Conservation (phyloP, 2,797 vertebrate species). For the Muraenolepis orangiensis region DNA sequence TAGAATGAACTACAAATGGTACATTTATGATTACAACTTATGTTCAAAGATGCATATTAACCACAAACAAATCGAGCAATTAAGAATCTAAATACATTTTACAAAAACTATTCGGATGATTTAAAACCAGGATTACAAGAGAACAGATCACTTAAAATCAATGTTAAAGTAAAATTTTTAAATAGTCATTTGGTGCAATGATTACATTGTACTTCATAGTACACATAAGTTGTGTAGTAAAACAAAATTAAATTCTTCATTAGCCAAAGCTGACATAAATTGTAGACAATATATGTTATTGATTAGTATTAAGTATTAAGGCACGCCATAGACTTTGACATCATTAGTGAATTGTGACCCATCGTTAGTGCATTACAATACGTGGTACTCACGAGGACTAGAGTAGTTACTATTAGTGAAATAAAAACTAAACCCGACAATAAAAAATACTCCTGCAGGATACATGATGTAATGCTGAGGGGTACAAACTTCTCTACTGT, state of each 20-base stretch:
- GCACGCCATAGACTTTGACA: not conserved
- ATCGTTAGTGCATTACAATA: too few species aligned
- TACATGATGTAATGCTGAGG: constrained; percentile 23
- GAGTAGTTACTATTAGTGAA: not conserved
- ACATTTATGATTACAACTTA: not conserved
- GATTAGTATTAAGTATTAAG: not conserved
- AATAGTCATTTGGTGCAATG: constrained; percentile 8
- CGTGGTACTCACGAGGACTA: not conserved
- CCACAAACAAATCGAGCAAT: constrained; percentile 14
- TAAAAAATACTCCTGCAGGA: not conserved
- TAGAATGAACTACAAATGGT: not conserved
- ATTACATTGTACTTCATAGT: constrained; percentile 6
- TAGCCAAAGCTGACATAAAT: not conserved
- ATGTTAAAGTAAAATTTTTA: not conserved
- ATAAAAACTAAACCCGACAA: not conserved
- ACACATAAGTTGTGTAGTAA: constrained; percentile 29
- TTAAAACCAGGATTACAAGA: not conserved
- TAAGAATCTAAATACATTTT: constrained; percentile 11
- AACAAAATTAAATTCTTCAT: not conserved
- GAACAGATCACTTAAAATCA: not conserved
- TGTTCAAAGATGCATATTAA: not conserved
- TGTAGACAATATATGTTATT: not conserved
- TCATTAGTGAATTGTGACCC: too few species aligned
- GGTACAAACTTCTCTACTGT: constrained; percentile 31
- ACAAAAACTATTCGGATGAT: not conserved